Base-by-base conservation (phyloP, 2,797 vertebrate species). In the Siniperca obscura region DNA sequence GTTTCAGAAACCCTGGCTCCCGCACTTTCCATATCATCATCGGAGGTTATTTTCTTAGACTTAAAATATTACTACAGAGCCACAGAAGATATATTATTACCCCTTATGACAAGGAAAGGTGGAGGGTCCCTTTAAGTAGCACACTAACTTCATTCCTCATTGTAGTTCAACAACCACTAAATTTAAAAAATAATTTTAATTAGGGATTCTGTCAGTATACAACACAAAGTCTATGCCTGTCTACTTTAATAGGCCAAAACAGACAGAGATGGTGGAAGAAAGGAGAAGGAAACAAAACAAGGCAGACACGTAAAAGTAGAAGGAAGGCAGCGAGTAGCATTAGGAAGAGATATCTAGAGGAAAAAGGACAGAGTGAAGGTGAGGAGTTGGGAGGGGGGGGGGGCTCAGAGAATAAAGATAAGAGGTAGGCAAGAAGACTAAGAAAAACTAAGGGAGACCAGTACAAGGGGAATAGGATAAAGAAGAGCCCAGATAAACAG, bases 121-220 rank as follows among this genome's bases (percentile, higher is more conserved):
- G 22, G 12, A 42, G 34, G 3, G 5, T n/a, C 21, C 27, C 46
- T 61, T 25, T 34, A 70, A 13, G 36, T 22, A 55, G 14, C 38
- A 71, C 22, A 36, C 30, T 50, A 48, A 56, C 13, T 50, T 16
- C 25, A 12, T 12, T 66, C 19, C 22, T 59, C 17, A 30, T 27
- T 27, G 16, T 17, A 42, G n/a, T 68, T 48, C 27, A 68, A 38
- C 70, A 55, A 16, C 84, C 81, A 62, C 68, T 81, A 60, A 77
- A 80, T 83, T 86, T 81, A 30, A 86, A 84, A 86, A 79, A 84
- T 80, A 53, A 86, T 91, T 92, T 89, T 83, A 89, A 91, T 92
- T 88, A 84, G 80, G n/a, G 68, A 48, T 81, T 72, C 80, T 70
- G 71, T 85, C 70, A 79, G 61, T 56, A 36, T 64, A 5, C 74